Evolutionary conservation across 2,113 vertebrate genomes (phyloP).

Genomic region (Illadopsis cleaveri): DNA sequence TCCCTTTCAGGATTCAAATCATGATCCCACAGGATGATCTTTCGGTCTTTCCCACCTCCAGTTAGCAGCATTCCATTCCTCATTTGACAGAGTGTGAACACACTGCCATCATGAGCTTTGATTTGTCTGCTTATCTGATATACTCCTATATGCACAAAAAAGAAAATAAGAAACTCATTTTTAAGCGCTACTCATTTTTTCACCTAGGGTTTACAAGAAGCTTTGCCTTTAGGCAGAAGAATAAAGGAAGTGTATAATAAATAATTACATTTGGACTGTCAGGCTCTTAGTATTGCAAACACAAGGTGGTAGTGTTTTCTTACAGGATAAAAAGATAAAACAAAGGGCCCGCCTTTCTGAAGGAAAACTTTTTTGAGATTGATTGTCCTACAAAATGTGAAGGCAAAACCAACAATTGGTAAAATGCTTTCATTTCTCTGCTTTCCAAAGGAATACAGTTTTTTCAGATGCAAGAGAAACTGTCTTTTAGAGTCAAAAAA

Average conservation of each 20-base stretch:
- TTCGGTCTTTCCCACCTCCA: conserved; percentile 94
- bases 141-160: conserved; percentile 69
- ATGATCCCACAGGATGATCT: conserved; percentile 95
- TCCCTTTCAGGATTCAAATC: conserved; percentile 89
- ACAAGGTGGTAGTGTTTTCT: conserved; percentile 66
- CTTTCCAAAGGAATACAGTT: not conserved
- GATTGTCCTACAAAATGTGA: not conserved
- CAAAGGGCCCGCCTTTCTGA: not conserved
- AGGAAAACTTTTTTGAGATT: not conserved
- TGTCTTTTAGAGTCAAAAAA: not conserved
- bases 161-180: not conserved
- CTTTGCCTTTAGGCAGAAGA: not conserved
- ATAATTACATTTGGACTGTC: not conserved
- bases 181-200: not conserved
- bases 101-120: conserved; percentile 95
- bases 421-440: not conserved
- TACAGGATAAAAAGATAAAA: conserved; percentile 19
- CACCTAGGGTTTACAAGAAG: not conserved
- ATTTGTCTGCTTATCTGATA: conserved; percentile 94
- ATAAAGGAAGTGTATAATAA: not conserved
- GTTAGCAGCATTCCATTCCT: conserved; percentile 92
- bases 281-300: not conserved
- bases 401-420: not conserved
- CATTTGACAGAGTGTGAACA: conserved; percentile 95
- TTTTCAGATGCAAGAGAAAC: not conserved